Percentiles rank a stretch among this genome's conserved stretches.
phyloP scores from a whole-genome alignment of 1,140 invertebrate species.

The Sitobion miscanthi region DNA sequence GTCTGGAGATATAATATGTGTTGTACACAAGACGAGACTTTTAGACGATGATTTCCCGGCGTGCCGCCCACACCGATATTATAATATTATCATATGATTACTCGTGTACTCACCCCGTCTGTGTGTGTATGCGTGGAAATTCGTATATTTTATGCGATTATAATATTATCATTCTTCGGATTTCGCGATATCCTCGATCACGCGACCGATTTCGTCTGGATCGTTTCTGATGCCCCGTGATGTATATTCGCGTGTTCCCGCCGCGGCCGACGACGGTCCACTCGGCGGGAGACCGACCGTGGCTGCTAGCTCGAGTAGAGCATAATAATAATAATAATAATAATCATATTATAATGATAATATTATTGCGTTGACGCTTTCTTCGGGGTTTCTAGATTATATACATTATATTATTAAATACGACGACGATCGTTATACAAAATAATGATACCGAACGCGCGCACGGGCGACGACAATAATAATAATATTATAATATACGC shows the following conservation, averaged over 20 bases:
- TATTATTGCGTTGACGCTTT: background rate
- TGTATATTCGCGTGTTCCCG: background rate
- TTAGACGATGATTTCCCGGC: background rate
- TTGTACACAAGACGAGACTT: background rate
- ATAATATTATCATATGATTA: background rate
- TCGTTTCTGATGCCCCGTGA: background rate
- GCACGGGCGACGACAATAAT: background rate
- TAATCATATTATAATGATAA: conserved; percentile 3
- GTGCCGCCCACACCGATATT: background rate
- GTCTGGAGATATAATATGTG: background rate
- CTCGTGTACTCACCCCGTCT: background rate
- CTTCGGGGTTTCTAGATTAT: background rate
- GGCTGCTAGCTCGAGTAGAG: background rate
- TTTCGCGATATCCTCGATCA: background rate
- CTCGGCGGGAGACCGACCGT: background rate
- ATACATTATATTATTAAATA: background rate
- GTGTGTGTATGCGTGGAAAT: background rate
- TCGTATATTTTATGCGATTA: background rate
- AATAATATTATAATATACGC: background rate
- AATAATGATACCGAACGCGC: background rate
- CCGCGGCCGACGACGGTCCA: background rate
- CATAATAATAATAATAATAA: background rate
- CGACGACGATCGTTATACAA: no score
- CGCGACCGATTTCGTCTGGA: background rate
- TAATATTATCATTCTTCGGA: background rate